phyloP scores from a whole-genome alignment of 2,113 vertebrate genomes.

The Patagioenas fasciata region DNA sequence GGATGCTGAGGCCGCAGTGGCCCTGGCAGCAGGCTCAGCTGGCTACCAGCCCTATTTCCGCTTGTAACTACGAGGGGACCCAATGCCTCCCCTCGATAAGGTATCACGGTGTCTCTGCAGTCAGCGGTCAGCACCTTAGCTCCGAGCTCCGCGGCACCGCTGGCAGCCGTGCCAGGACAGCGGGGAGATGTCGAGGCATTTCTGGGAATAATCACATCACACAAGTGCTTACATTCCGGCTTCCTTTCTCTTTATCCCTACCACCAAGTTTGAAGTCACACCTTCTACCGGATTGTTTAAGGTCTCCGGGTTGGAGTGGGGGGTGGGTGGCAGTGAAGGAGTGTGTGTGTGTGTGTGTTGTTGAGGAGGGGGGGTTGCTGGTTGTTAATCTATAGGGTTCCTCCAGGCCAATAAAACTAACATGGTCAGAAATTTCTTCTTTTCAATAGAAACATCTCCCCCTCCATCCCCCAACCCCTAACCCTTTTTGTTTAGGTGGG shows the following conservation, averaged over 20 bases:
- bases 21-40: constrained; percentile 23
- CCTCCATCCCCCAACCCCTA: neutral
- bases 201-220: constrained; percentile 99
- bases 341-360: neutral
- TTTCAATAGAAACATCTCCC: neutral
- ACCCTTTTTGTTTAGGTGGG: neutral
- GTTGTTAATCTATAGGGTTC: constrained; percentile 64
- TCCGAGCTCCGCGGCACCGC: constrained; percentile 54
- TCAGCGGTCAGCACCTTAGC: constrained; percentile 56
- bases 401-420: constrained; percentile 59
- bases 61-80: constrained; percentile 73
- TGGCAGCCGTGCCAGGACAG: constrained; percentile 65
- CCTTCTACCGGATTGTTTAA: constrained; percentile 70
- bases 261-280: constrained; percentile 77
- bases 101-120: constrained; percentile 72
- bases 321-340: constrained; percentile 27
- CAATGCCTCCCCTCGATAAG: constrained; percentile 78
- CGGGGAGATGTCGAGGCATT: constrained; percentile 86
- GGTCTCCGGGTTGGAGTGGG: constrained; percentile 43
- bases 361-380: neutral
- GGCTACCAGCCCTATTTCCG: constrained; percentile 72
- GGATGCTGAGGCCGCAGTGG: neutral
- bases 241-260: constrained; percentile 77
- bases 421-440: constrained; percentile 49
- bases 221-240: constrained; percentile 90